Base-by-base conservation (phyloP, 2,888 invertebrate genomes). In the Orchestes rusci region DNA sequence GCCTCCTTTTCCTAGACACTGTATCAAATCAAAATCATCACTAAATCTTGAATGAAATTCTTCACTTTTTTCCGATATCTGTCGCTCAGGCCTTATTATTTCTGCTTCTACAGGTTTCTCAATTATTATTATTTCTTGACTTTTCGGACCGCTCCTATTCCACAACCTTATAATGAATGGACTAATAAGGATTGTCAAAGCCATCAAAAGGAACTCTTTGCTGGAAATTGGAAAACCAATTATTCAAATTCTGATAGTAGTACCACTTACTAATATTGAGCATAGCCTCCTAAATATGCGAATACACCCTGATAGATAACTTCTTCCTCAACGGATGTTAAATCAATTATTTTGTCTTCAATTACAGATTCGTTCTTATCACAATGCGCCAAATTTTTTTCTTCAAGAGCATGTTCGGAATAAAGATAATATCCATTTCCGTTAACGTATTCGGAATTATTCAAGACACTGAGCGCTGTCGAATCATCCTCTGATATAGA, bases 1-100 rank as follows among this genome's bases (percentile, higher is more conserved):
- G 0, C 96, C 97, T 15, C 97, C 97, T 56, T 78, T 79, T 0
- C 93, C 93, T 12, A 93, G 71, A 54, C 88, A 85, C 50, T 80
- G 73, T 19, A 92, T 70, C 17, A 85, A 80, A 34, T 85, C 82
- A 68, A 94, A 96, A 64, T 95, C 95, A 1, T 76, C 79, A 51
- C 81, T 73, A 65, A 90, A 96, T 33, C 94, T 80, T 53, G 70
- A 81, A 53, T 59, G 70, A 70, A 62, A 79, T 35, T 58, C 56
- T 10, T 51, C 50, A 28, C 57, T 55, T 13, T 65, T 63, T 54
- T 69, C 63, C 37, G 69, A 64, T 29, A 39, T 39, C 13, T 45
- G 45, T 10, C 38, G 38, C 34, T 40, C 42, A 15, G 30, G 30
- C 2, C 32, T 31, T 2, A 27, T 45, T 27, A 52, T 50, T 13